Percentiles rank a stretch among this genome's conserved stretches.
phyloP scores from a whole-genome alignment of 2,113 vertebrate genomes.

The Elephas maximus region DNA sequence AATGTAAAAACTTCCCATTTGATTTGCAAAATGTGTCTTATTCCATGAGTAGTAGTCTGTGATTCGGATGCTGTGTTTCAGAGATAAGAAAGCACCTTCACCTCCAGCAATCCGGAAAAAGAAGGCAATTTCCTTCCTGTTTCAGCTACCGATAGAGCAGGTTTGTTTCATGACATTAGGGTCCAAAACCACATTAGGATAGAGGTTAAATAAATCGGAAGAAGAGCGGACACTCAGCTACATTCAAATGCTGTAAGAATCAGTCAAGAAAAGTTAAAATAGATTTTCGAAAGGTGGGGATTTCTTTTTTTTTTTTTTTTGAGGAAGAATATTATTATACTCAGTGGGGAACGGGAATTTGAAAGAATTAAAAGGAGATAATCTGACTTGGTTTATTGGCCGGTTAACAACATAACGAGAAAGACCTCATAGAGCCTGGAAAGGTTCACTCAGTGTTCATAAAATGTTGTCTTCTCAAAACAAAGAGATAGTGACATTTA shows the following conservation, averaged over 20 bases:
- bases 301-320: slow-evolving; percentile 49
- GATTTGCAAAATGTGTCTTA: slow-evolving; percentile 67
- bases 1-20: slow-evolving; percentile 52
- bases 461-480: slow-evolving; percentile 53
- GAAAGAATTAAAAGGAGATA: background rate
- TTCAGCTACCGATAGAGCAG: slow-evolving; percentile 23
- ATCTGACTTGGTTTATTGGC: background rate
- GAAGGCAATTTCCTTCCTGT: slow-evolving; percentile 18
- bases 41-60: slow-evolving; percentile 26
- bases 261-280: slow-evolving; percentile 81
- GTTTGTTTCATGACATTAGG: slow-evolving; percentile 58
- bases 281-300: slow-evolving; percentile 49
- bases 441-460: slow-evolving; percentile 26
- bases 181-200: slow-evolving; percentile 28
- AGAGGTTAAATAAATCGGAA: slow-evolving; percentile 71
- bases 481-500: slow-evolving; percentile 59
- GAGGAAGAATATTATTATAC: background rate
- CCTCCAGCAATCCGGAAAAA: slow-evolving; percentile 70
- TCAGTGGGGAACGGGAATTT: background rate
- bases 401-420: background rate
- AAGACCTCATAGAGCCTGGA: background rate
- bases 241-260: slow-evolving; percentile 86
- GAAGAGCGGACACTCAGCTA: slow-evolving; percentile 79
- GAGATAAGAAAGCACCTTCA: slow-evolving; percentile 75
- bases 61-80: slow-evolving; percentile 64